Evolutionary conservation across 1,140 invertebrate genomes (phyloP).

Genomic region (Hypothenemus hampei): DNA sequence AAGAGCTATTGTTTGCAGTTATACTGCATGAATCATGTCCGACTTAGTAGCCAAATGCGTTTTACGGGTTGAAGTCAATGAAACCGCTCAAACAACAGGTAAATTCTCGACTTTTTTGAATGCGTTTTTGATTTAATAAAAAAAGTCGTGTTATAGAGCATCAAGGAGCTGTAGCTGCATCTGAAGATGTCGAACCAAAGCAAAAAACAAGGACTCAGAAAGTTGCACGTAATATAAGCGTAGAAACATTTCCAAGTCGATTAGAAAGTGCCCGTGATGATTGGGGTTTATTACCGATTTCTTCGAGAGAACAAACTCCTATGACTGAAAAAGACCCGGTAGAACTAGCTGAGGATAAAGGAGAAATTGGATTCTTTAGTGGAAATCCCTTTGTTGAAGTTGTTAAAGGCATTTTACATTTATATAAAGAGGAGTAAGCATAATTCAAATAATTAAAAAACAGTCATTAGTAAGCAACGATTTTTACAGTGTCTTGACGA

Average conservation of each 20-base stretch:
- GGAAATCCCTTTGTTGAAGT: slow-evolving; percentile 97
- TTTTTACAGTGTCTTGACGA: slow-evolving; percentile 54
- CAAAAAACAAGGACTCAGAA: slow-evolving; percentile 43
- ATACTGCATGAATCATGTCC: too few relatives aligned
- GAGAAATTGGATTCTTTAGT: slow-evolving; percentile 82
- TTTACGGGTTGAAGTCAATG: slow-evolving; percentile 53
- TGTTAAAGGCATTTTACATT: slow-evolving; percentile 91
- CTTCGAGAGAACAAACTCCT: slow-evolving; percentile 46
- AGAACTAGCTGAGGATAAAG: slow-evolving; percentile 44
- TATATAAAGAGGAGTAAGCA: slow-evolving; percentile 84
- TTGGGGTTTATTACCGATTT: slow-evolving; percentile 46
- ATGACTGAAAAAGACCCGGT: slow-evolving; percentile 42
- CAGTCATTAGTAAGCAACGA: not conserved
- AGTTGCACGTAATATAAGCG: slow-evolving; percentile 56
- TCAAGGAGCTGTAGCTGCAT: slow-evolving; percentile 21
- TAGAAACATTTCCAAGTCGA: slow-evolving; percentile 59
- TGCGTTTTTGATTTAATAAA: not conserved
- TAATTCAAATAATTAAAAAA: not conserved
- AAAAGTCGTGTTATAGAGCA: slow-evolving; percentile 14
- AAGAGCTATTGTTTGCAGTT: too few relatives aligned
- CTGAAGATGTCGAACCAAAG: slow-evolving; percentile 14
- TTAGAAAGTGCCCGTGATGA: slow-evolving; percentile 48
- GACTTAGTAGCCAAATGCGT: slow-evolving; percentile 55
- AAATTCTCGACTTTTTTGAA: slow-evolving; percentile 14
- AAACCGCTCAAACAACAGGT: slow-evolving; percentile 42